Base-by-base conservation (phyloP, 1,140 invertebrate genomes). In the Mercenaria mercenaria region DNA sequence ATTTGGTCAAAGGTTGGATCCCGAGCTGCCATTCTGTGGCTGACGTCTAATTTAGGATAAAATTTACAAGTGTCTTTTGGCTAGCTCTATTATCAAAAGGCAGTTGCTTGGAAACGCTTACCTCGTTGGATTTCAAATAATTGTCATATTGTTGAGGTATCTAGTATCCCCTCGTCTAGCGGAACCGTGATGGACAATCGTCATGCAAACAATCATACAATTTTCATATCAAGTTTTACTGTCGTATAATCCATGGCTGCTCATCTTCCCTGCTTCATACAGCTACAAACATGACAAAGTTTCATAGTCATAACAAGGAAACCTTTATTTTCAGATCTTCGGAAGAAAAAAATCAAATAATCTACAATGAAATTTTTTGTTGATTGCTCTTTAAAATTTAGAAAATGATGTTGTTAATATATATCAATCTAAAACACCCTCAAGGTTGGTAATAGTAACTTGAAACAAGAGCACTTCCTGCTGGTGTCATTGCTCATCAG, bases 61-160 rank as follows among this genome's bases (percentile, higher is more conserved):
- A 29, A 64, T 64, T 64, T 64, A 64, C 59, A 64, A 64, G 59
- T 64, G 59, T 64, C 59, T 64, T 64, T 64, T 64, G 6, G 59
- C n/a, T 26, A 64, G 59, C 23, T 20, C 59, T 29, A 29, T 64
- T 64, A 64, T 64, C 10, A 10, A 8, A 26, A 64, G 59, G 59
- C 59, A 64, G 59, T 64, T 64, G 59, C 59, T 26, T 64, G 29
- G 59, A 64, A 64, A 64, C 59, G 6, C 23, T 4, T 10, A 29
- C 59, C 59, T 10, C 29, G 59, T 64, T 64, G 29, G 26, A 64
- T 64, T 64, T 64, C 59, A 11, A 2, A 64, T 64, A 64, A 64
- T 29, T 64, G 8, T 15, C 8, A 11, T 64, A 64, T 64, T 64
- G 59, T 64, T 64, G 26, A 8, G 15, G 59, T 64, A 64, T 64